Evolutionary conservation across 37 sponge, comb jelly and placozoan genomes (phyloP), one percentile per base, ranked within the genome.

Genomic region (Oopsacas minuta): DNA sequence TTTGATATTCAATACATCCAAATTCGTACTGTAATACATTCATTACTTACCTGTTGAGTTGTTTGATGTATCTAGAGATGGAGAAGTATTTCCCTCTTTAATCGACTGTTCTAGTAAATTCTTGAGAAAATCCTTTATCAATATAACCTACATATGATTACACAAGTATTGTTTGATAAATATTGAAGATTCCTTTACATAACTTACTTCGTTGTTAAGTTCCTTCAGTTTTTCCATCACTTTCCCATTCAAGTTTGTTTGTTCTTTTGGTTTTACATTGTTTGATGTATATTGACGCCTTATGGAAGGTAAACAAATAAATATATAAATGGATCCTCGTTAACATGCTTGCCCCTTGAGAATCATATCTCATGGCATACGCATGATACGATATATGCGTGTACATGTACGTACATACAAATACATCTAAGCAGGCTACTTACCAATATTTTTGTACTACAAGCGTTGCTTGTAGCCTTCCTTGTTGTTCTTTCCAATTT

Each of bases 391-490:
- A n/a, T n/a, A n/a, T n/a, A n/a, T n/a, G n/a, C n/a, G n/a, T n/a
- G n/a, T n/a, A n/a, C n/a, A n/a, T n/a, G n/a, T n/a, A n/a, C n/a
- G n/a, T n/a, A n/a, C n/a, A n/a, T n/a, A n/a, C n/a, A n/a, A n/a
- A n/a, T n/a, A n/a, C n/a, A n/a, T n/a, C n/a, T n/a, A n/a, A n/a
- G n/a, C n/a, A n/a, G n/a, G n/a, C n/a, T n/a, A n/a, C n/a, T 61
- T 61, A 61, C 75, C 75, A 61, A 61, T 61, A 61, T 25, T 61
- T 61, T 12, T 61, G 75, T 61, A 61, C 28, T 61, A 61, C 20
- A 3, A 25, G 20, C 28, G 30, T n/a, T 20, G 75, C 75, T 61
- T 61, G 75, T 61, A 61, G 5, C 75, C 22, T 61, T 34, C 7
- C 75, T 61, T 61, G 75, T 5, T 61, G 3, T 61, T 25, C 30